Percentiles rank a stretch among this genome's conserved stretches.
phyloP scores from a whole-genome alignment of 2,113 vertebrate genomes.

The Alosa alosa region DNA sequence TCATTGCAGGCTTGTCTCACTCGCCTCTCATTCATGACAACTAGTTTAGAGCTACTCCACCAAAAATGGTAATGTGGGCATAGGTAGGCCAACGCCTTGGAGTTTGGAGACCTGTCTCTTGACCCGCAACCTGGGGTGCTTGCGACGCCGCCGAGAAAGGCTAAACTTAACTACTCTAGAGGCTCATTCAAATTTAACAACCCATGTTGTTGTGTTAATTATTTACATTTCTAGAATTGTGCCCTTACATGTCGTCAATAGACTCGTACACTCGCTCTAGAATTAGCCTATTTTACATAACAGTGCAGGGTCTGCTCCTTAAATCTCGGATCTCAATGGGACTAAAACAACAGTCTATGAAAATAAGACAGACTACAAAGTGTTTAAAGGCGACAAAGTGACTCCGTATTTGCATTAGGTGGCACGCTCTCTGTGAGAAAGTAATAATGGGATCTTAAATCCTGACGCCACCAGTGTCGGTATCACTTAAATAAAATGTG shows the following conservation, averaged over 20 bases:
- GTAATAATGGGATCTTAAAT: background rate
- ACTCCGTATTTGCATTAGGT: conserved; percentile 33
- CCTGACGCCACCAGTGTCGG: background rate
- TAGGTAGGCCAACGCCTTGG: conserved; percentile 70
- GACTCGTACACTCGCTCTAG: conserved; percentile 59
- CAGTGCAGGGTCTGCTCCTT: conserved; percentile 65
- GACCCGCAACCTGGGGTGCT: conserved; percentile 70
- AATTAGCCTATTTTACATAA: conserved; percentile 62
- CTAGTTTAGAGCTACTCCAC: conserved; percentile 56
- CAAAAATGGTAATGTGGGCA: conserved; percentile 75
- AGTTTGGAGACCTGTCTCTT: conserved; percentile 68
- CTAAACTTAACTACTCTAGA: conserved; percentile 55
- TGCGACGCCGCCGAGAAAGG: conserved; percentile 60
- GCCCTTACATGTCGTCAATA: conserved; percentile 58
- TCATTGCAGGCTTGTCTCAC: conserved; percentile 58
- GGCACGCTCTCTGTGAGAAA: conserved; percentile 26
- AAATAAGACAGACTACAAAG: conserved; percentile 47
- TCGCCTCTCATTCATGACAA: conserved; percentile 71
- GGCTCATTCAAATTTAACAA: conserved; percentile 77
- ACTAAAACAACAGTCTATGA: conserved; percentile 76
- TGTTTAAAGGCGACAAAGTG: conserved; percentile 38
- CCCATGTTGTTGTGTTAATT: conserved; percentile 79
- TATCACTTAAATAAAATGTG: background rate
- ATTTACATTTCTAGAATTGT: conserved; percentile 58
- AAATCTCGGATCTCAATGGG: conserved; percentile 74